Percentiles rank a stretch among this genome's conserved stretches.
These are phyloP conservation scores for Picus viridis DNA, from an alignment of 2,797 vertebrate species.

Conservation along the genomic window DNA sequence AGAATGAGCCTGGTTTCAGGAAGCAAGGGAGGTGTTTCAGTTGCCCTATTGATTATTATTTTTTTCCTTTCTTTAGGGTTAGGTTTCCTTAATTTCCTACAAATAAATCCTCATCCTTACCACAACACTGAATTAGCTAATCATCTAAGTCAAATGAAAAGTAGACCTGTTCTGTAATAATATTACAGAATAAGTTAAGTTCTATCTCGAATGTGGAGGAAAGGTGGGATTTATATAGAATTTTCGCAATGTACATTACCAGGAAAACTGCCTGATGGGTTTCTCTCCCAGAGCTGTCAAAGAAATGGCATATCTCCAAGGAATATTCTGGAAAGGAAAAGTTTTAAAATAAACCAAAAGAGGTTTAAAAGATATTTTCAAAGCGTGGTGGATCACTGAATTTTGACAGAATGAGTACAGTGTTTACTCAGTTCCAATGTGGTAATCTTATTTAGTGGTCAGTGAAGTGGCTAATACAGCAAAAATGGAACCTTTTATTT, in stretches of 20 bases:
- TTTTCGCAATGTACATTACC: constrained; percentile 31
- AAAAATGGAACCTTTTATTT: neutral
- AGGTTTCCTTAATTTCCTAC: neutral
- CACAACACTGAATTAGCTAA: constrained; percentile 33
- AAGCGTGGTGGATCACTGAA: constrained; percentile 23
- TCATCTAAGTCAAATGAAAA: constrained; percentile 36
- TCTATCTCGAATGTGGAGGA: constrained; percentile 14
- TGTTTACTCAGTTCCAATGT: constrained; percentile 60
- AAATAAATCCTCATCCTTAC: constrained; percentile 43
- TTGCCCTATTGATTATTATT: neutral
- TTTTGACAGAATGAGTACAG: constrained; percentile 62
- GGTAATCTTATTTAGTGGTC: constrained; percentile 25
- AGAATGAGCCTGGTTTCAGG: neutral
- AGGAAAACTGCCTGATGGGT: neutral
- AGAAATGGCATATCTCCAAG: constrained; percentile 39
- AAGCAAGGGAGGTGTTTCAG: neutral
- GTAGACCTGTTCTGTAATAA: constrained; percentile 13
- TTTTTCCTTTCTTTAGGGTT: neutral
- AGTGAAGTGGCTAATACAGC: neutral
- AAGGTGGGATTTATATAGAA: constrained; percentile 26
- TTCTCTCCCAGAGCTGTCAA: constrained; percentile 14
- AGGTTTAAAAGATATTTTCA: constrained; percentile 51
- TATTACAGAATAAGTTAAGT: constrained; percentile 43
- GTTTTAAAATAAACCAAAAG: constrained; percentile 60
- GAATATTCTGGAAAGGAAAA: constrained; percentile 34